phyloP scores from a whole-genome alignment of 1,140 invertebrate genomes.

The Drosophila persimilis region DNA sequence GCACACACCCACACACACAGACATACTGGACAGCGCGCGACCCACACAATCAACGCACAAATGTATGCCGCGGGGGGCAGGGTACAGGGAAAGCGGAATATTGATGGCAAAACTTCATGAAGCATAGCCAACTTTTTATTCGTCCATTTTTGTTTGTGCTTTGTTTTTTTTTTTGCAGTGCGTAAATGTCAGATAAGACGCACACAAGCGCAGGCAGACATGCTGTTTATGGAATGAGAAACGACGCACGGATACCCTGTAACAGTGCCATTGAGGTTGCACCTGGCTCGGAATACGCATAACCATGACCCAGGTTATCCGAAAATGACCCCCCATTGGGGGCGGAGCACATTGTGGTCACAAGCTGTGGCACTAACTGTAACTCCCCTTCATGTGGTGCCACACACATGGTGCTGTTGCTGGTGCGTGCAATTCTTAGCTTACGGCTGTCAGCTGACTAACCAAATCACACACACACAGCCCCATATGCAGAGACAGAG shows the following conservation, averaged over 20 bases:
- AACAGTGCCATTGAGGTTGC: too few species aligned
- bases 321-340: too few species aligned
- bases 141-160: background rate
- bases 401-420: constrained; percentile 15
- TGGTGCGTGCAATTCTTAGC: constrained; percentile 60
- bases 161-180: constrained; percentile 55
- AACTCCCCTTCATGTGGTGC: background rate
- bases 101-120: constrained; percentile 76
- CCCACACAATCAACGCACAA: constrained; percentile 31
- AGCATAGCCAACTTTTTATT: constrained; percentile 58
- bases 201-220: constrained; percentile 8
- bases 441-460: constrained; percentile 52
- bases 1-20: constrained; percentile 16
- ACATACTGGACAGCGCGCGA: constrained; percentile 26
- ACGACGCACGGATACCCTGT: constrained; percentile 1
- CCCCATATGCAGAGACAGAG: background rate
- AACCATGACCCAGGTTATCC: too few species aligned
- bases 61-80: constrained; percentile 9
- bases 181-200: constrained; percentile 69
- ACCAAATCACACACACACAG: constrained; percentile 7
- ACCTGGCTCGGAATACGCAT: too few species aligned
- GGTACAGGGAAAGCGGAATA: constrained; percentile 41
- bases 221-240: too few species aligned
- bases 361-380: background rate
- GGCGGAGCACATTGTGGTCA: too few species aligned